Evolutionary conservation across 1,140 invertebrate species (phyloP), one percentile per base, ranked within the genome.

Genomic region (Solen grandis): DNA sequence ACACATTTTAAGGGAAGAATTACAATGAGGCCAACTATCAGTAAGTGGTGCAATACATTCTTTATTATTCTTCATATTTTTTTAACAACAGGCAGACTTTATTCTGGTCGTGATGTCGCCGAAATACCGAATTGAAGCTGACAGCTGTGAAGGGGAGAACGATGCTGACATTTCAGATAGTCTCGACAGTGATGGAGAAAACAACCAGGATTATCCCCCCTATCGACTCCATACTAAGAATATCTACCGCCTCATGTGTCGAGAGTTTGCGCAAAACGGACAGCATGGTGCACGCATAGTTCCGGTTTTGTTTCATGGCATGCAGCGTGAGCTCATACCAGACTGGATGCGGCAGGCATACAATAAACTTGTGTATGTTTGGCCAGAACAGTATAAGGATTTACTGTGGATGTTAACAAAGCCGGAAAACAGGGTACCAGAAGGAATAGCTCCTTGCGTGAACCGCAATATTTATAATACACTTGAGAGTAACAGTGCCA

Each of bases 331-430:
- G 29, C 35, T 66, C 31, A 76, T 82, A 50, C 80, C 80, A 22
- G 14, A 2, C 1, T 82, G 80, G 80, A 38, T 82, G 52, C 29
- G 59, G 19, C 52, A 76, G 27, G 52, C 68, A 25, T 60, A 76
- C 27, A 76, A 76, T 55, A 27, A 50, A 10, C 54, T 68, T 4
- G 60, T 59, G 31, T 79, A 79, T 50, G 46, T 50, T 19, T 79
- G 78, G 68, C 68, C 70, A 52, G 65, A 74, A 31, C 68, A 81
- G 31, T 74, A 81, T n/a, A 81, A 81, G 41, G 78, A 81, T 41
- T 81, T 81, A 52, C 29, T 81, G 38, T 81, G 78, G 68, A 81
- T 81, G 78, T 65, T 81, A 16, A 73, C 78, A n/a, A 81, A 81
- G 50, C 78, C 78, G 25, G 69, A 81, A 35, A 69, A 81, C 29